Evolutionary conservation across 2,113 vertebrate species (phyloP).

Genomic region (Agapornis roseicollis): DNA sequence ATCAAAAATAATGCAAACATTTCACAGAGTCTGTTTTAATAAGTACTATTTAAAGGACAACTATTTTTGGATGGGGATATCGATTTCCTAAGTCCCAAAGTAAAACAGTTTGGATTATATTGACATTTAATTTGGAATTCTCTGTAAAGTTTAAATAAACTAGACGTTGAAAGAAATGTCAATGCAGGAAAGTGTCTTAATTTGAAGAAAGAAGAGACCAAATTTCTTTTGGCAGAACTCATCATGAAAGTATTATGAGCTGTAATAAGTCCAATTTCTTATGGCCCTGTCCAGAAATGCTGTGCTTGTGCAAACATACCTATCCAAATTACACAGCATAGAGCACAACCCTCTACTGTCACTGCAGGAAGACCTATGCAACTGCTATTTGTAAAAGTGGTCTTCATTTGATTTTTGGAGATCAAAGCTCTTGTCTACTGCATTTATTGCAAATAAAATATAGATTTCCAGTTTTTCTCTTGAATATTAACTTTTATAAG

Average conservation of each 20-base stretch:
- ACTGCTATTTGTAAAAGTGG: rapidly evolving
- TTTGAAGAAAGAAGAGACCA: neutral
- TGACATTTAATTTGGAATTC: neutral
- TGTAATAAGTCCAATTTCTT: neutral
- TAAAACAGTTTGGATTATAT: neutral
- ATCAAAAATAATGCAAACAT: neutral
- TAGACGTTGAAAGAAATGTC: neutral
- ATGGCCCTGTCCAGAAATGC: neutral
- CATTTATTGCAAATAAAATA: neutral
- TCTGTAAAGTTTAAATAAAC: neutral
- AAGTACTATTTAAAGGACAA: neutral
- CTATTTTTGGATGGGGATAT: neutral
- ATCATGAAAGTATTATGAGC: neutral
- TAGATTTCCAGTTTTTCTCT: neutral
- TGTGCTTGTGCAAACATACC: neutral
- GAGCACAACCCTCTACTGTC: neutral
- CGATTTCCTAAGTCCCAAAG: neutral
- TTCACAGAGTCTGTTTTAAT: neutral
- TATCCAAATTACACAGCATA: neutral
- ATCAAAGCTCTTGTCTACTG: neutral
- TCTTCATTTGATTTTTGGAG: neutral
- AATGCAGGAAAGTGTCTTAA: neutral
- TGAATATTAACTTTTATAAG: neutral
- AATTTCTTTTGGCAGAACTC: neutral
- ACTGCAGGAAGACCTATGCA: neutral